Percentiles rank a stretch among this genome's conserved stretches.
These are phyloP conservation scores for Cerceris rybyensis DNA, from an alignment of 2,888 invertebrate species.

Conservation along the genomic window DNA sequence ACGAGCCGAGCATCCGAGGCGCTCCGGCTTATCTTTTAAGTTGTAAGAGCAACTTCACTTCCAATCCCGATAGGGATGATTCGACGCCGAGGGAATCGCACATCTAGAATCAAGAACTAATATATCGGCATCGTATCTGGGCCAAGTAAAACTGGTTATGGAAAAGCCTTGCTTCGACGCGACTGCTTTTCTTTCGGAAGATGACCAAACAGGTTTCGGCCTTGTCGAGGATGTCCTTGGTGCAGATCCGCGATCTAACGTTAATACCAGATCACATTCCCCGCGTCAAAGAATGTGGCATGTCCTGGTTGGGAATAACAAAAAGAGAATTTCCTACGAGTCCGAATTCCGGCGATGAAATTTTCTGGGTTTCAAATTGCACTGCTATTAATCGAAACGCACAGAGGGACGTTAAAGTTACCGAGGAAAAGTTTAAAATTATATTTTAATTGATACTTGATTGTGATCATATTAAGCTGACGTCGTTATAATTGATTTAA, in stretches of 20 bases:
- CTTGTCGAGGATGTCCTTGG: conserved; percentile 46
- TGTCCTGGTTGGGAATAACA: conserved; percentile 4
- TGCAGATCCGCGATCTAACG: conserved; percentile 53
- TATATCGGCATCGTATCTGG: conserved; percentile 61
- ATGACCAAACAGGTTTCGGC: conserved; percentile 60
- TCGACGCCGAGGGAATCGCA: conserved; percentile 18
- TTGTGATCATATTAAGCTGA: no score
- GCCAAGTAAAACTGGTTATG: conserved; percentile 71
- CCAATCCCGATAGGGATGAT: conserved; percentile 11
- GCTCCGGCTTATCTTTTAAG: not conserved
- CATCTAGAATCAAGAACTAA: conserved; percentile 32
- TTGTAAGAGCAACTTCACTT: not conserved
- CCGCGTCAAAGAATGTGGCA: not conserved
- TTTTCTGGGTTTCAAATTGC: not conserved
- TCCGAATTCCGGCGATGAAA: not conserved
- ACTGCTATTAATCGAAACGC: not conserved
- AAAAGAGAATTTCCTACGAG: not conserved
- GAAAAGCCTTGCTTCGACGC: conserved; percentile 62
- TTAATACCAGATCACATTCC: conserved; percentile 48
- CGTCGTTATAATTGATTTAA: no score
- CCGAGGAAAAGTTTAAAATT: no score
- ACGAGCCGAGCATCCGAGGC: not conserved
- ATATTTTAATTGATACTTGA: no score
- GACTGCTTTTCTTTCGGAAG: conserved; percentile 65
- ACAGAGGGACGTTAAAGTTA: no score